Evolutionary conservation across 2,888 invertebrate species (phyloP).

Genomic region (Dryobotodes eremita): DNA sequence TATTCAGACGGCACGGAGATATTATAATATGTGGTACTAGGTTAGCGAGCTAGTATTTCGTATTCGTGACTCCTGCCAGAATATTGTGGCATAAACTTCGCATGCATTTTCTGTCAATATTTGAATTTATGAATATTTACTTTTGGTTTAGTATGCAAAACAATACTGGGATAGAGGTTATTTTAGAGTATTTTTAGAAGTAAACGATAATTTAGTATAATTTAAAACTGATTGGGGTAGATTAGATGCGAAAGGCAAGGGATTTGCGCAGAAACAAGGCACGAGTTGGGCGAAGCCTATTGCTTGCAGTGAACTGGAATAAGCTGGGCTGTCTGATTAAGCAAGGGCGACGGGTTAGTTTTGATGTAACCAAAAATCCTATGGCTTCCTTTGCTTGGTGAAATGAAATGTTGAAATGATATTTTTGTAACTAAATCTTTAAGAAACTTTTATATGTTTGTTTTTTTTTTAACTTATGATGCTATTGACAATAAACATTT

Average conservation of each 20-base stretch:
- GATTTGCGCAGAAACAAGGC: background rate
- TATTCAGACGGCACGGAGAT: slow-evolving; percentile 46
- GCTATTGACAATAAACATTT: background rate
- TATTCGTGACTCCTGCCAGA: slow-evolving; percentile 44
- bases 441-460: too few relatives aligned
- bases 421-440: background rate
- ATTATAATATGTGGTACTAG: slow-evolving; percentile 64
- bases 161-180: background rate
- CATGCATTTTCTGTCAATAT: slow-evolving; percentile 31
- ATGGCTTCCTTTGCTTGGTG: slow-evolving; percentile 27
- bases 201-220: slow-evolving; percentile 13
- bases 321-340: slow-evolving; percentile 26
- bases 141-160: slow-evolving; percentile 30
- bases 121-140: slow-evolving; percentile 29
- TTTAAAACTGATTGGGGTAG: slow-evolving; percentile 20
- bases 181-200: slow-evolving; percentile 24
- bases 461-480: background rate
- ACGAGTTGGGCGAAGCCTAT: slow-evolving; percentile 8
- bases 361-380: slow-evolving; percentile 8
- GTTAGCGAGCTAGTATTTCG: slow-evolving; percentile 47
- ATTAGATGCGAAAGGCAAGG: background rate
- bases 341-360: background rate
- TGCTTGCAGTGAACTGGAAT: slow-evolving; percentile 15
- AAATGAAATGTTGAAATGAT: background rate
- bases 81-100: slow-evolving; percentile 11